A percentile compares a stretch with the other conserved stretches of the same genome.
Evolutionary conservation across 2,113 vertebrate species (phyloP).

Genomic region (Microcebus jonahi): DNA sequence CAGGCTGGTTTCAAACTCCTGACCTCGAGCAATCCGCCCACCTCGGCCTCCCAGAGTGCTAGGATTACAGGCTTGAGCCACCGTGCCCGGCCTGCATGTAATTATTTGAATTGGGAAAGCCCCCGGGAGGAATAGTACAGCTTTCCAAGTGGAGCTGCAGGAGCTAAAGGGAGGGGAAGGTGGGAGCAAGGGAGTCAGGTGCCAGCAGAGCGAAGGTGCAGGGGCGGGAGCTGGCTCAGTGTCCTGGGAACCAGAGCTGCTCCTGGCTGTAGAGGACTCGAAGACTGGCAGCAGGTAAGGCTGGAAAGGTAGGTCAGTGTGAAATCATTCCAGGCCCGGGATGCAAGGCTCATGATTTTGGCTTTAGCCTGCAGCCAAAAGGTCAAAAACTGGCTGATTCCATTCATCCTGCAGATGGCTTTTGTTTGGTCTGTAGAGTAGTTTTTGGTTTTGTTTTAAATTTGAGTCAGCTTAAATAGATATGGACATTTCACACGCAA

Average conservation of each 20-base stretch:
- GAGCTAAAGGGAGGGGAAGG: neutral
- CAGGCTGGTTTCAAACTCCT: no score
- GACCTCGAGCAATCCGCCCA: no score
- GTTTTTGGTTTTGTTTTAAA: neutral
- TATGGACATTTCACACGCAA: neutral
- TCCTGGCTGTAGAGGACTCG: neutral
- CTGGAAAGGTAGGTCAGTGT: neutral
- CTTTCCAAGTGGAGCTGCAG: neutral
- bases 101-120: neutral
- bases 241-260: neutral
- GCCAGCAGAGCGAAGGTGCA: neutral
- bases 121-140: neutral
- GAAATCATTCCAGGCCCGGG: neutral
- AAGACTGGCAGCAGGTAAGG: rapidly evolving
- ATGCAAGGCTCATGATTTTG: neutral
- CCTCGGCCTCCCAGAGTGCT: no score
- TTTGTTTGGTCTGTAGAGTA: neutral
- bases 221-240: neutral
- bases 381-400: no score
- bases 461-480: neutral
- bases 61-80: no score
- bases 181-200: neutral
- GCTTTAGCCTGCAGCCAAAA: neutral
- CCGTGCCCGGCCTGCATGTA: no score
- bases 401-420: neutral